phyloP scores from a whole-genome alignment of 2,113 vertebrate species.

The Pteruthius melanotis region DNA sequence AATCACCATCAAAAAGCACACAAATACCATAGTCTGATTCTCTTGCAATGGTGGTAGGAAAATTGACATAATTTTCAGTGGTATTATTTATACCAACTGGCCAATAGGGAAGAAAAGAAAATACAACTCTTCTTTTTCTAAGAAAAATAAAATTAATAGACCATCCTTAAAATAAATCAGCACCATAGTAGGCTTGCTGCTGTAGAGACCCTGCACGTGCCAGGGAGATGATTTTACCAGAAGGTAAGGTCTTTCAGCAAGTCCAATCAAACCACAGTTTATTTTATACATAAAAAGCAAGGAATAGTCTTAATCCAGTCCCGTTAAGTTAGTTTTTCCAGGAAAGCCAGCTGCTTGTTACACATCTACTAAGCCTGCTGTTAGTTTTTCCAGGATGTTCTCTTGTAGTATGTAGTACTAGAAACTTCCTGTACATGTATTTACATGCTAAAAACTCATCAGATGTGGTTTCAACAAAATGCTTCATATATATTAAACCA shows the following conservation, averaged over 20 bases:
- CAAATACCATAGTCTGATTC: background rate
- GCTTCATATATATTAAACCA: background rate
- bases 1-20: background rate
- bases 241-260: background rate
- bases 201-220: background rate
- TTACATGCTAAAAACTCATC: background rate
- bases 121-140: background rate
- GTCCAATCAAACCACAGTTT: background rate
- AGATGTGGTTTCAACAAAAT: background rate
- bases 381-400: background rate
- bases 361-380: background rate
- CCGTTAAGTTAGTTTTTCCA: background rate
- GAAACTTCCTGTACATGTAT: fast-evolving
- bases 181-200: background rate
- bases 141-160: background rate
- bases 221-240: background rate
- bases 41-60: background rate
- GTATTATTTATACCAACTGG: background rate
- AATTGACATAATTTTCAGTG: background rate
- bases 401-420: background rate
- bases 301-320: background rate
- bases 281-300: background rate
- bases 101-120: background rate
- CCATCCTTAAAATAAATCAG: background rate
- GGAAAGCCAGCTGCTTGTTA: background rate